Evolutionary conservation across 2,888 invertebrate genomes (phyloP).

Genomic region (Noctua comes): DNA sequence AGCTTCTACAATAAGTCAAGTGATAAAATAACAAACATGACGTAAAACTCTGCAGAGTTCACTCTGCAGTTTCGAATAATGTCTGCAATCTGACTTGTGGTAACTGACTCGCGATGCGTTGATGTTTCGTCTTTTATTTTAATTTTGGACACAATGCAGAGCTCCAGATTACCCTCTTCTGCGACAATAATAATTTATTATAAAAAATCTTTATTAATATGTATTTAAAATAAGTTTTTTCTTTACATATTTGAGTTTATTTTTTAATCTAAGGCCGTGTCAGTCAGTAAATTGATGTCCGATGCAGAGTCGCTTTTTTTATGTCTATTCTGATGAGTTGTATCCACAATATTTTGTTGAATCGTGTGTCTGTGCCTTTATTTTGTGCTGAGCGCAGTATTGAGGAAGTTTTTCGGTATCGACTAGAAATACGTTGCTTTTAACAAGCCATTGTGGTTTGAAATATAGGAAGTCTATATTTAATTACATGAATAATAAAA

Average conservation of each 20-base stretch:
- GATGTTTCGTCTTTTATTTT: conserved; percentile 14
- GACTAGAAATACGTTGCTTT: neutral
- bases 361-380: neutral
- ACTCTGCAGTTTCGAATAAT: conserved; percentile 46
- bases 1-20: conserved; percentile 32
- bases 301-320: conserved; percentile 80
- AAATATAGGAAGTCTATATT: neutral
- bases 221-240: conserved; percentile 54
- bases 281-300: conserved; percentile 72
- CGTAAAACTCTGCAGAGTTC: conserved; percentile 35
- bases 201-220: conserved; percentile 29
- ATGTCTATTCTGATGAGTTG: conserved; percentile 28
- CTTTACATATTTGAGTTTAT: conserved; percentile 32
- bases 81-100: conserved; percentile 37
- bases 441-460: neutral
- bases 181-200: conserved; percentile 20
- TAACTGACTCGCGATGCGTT: conserved; percentile 32
- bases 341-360: conserved; percentile 57
- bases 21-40: conserved; percentile 13
- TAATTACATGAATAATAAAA: neutral
- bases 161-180: conserved; percentile 41
- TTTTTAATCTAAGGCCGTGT: conserved; percentile 70
- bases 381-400: conserved; percentile 41
- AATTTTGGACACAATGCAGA: conserved; percentile 43
- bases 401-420: neutral